Evolutionary conservation across 2,797 vertebrate species (phyloP).

Genomic region (Simalia tracyae): DNA sequence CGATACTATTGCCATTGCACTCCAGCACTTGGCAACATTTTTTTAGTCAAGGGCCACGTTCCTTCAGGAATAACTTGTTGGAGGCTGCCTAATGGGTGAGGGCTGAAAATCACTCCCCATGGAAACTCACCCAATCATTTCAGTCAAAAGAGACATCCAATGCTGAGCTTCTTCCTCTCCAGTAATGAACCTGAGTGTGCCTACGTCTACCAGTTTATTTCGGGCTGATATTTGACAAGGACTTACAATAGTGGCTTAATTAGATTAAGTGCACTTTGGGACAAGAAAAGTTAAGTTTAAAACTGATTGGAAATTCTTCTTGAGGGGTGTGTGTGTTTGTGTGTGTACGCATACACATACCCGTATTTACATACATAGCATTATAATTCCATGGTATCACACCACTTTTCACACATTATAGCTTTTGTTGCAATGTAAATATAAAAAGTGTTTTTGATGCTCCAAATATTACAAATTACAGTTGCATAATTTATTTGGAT

Average conservation of each 20-base stretch:
- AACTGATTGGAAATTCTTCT: background rate
- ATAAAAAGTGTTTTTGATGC: no score
- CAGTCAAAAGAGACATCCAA: background rate
- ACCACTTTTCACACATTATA: background rate
- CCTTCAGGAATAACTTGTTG: no score
- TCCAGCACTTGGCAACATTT: background rate
- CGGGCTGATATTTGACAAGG: no score
- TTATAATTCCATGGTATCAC: background rate
- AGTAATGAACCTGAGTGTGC: background rate
- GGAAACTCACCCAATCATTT: background rate
- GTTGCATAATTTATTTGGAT: background rate
- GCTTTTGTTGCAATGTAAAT: background rate
- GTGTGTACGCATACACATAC: background rate
- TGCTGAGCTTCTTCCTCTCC: background rate
- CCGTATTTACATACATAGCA: no score
- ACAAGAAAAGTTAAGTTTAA: background rate
- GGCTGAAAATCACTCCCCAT: background rate
- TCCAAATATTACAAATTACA: background rate
- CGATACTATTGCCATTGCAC: no score
- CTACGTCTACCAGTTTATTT: no score
- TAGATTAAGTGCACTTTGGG: background rate
- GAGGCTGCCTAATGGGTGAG: background rate
- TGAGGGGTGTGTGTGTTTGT: background rate
- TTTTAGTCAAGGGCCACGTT: no score
- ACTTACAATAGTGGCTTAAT: background rate